Base-by-base conservation (phyloP, 2,113 vertebrate species). In the Brachypteracias leptosomus region DNA sequence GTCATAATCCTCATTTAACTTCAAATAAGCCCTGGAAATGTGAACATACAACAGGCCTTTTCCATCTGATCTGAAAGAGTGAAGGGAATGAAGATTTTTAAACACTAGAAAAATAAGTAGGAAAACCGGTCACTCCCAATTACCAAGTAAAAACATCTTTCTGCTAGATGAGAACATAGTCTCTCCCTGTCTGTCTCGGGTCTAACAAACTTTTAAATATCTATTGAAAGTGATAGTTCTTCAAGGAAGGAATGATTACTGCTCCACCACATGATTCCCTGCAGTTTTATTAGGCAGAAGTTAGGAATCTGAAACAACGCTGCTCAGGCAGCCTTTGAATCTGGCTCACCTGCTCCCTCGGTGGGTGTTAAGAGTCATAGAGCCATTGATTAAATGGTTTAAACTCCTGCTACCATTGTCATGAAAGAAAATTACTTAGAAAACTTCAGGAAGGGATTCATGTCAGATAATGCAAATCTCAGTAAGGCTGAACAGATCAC, bases 91-190 rank as follows among this genome's bases (percentile, higher is more conserved):
- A 70, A 77, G 10, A 35, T 36, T n/a, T 63, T 86, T 36, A 46
- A 80, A 38, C 7, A 18, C 7, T 68, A 44, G 24, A 26, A 52
- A 79, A 75, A 36, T 3, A 70, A 33, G 15, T 18, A 10, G 25
- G 6, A 59, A 13, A 13, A 38, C 4, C 40, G 7, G 5, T 61
- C 20, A 42, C 14, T 25, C 24, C 19, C 22, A 79, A 4, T 42
- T 54, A 61, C 7, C 10, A 61, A 76, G 12, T 5, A 47, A 80
- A 68, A 79, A 1, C 6, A 15, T 36, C 22, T 38, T 91, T 85
- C 67, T 86, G 3, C 22, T 49, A 0, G 0, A 4, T 28, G 21
- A 88, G 13, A 89, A 22, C 8, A 35, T 25, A 55, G 46, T 42
- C 5, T 72, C 13, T 58, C 14, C 40, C 36, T n/a, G 16, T 52